Evolutionary conservation across 2,888 invertebrate genomes (phyloP).

Genomic region (Ferrisia virgata): DNA sequence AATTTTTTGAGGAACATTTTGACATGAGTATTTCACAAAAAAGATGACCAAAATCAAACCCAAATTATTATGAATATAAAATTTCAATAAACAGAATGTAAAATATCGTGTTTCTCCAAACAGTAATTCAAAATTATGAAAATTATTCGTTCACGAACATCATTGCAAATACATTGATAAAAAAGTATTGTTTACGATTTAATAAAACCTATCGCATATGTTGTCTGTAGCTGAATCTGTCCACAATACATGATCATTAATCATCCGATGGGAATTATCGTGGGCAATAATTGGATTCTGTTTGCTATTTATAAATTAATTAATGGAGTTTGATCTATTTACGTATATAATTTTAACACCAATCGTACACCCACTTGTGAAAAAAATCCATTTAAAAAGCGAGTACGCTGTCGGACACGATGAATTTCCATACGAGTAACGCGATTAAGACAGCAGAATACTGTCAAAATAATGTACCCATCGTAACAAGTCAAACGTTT

Average conservation of each 20-base stretch:
- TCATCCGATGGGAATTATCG: background rate
- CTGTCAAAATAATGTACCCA: conserved; percentile 10
- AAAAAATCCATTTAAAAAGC: conserved; percentile 6
- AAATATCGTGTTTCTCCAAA: too few species aligned
- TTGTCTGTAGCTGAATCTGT: background rate
- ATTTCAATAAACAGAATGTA: too few species aligned
- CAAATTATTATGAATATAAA: too few species aligned
- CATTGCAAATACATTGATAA: background rate
- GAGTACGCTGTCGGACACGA: background rate
- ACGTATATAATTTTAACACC: background rate
- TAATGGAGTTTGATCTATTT: conserved; percentile 14
- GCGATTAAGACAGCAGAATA: background rate
- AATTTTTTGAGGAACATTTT: too few species aligned
- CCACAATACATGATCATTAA: background rate
- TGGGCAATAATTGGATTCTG: background rate
- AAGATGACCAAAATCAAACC: too few species aligned
- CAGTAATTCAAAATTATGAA: background rate
- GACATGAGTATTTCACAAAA: too few species aligned
- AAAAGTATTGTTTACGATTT: background rate
- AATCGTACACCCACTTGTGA: background rate
- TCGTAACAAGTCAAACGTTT: conserved; percentile 14
- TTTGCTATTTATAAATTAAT: background rate
- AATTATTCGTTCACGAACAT: background rate
- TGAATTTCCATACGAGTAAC: background rate
- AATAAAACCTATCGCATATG: background rate